Base-by-base conservation (phyloP, 1,140 invertebrate genomes). In the Diploscapter pachys region DNA sequence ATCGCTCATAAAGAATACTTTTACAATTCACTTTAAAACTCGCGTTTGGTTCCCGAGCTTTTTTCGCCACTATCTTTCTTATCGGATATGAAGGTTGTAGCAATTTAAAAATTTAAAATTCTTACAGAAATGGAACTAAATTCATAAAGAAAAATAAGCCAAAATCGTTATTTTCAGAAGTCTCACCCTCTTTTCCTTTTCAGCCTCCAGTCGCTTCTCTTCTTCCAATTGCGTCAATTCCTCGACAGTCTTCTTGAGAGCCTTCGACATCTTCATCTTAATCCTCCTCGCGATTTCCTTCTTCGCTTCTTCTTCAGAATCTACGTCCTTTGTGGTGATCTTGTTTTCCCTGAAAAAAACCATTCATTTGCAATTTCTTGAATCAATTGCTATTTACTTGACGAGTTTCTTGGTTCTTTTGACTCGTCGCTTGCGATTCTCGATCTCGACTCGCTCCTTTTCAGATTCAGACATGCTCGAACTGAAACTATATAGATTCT, bases 401-500 rank as follows among this genome's bases (percentile, higher is more conserved):
- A 82, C 63, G 57, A 77, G 71, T 13, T 72, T 57, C 62, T 83
- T 84, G 8, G 84, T 83, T 54, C 68, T 55, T 51, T 66, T 65
- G 54, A 86, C 79, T 61, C 82, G 63, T 54, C 82, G 65, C 61
- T 83, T 83, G 31, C 84, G 78, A 64, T 83, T 83, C 63, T 85
- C 82, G 53, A 85, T 83, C 66, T 83, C 84, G 57, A 79, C 78
- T 65, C 75, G 71, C 62, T 83, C 82, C 49, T 82, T 79, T 70
- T 83, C 82, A 4, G 82, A 82, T 55, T 83, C 82, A 56, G 80
- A 83, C 82, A 83, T 83, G 57, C 73, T 78, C 56, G 81, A 81
- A 55, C 73, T 74, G 54, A 13, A 66, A 54, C n/a, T n/a, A 50
- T 5, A 63, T 63, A 9, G 4, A 73, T 48, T 73, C 8, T 61